Base-by-base conservation (phyloP, 2,797 vertebrate species). In the Cichlasoma orientale region DNA sequence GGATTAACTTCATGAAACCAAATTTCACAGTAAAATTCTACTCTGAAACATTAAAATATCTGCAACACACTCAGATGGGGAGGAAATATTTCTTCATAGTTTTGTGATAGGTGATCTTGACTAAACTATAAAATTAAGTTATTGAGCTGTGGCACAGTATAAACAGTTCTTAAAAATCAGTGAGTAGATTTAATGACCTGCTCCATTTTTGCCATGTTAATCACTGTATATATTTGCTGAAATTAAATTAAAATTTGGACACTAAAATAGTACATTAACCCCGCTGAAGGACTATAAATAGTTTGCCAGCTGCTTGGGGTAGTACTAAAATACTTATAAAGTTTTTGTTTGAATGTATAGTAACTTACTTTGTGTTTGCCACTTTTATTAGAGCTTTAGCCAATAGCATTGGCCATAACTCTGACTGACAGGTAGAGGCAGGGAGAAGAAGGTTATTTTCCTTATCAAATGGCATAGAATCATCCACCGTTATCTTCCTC, bases 321-420 rank as follows among this genome's bases (percentile, higher is more conserved):
- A 59, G 4, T 10, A 19, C 52, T 61, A 72, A 81, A 19, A 57
- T 52, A 44, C 55, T 56, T 41, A 55, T 1, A 58, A 29, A 56
- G 31, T 57, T 81, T 44, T 1, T 41, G 36, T 29, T 77, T 71
- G 19, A 71, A 66, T 73, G 33, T 31, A 71, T 21, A 72, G 50
- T 61, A 59, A 96, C 97, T 90, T 94, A 99, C 98, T 97, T 96
- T 80, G 95, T 93, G 83, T 93, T 97, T 86, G 96, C 95, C 82
- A 99, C 87, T 87, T 99, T 99, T 88, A 99, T 95, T 75, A 99
- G 94, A 77, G 96, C 98, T 94, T 99, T 99, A 82, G 96, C 93
- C 90, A 99, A 81, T 82, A 99, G 88, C 97, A 99, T 95, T 54
- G 98, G 97, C 98, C 98, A 99, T 79, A 99, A 96, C 92, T 99